These are phyloP conservation scores for Rousettus madagascariensis DNA, from an alignment of 2,797 vertebrate genomes.

Conservation along the genomic window DNA sequence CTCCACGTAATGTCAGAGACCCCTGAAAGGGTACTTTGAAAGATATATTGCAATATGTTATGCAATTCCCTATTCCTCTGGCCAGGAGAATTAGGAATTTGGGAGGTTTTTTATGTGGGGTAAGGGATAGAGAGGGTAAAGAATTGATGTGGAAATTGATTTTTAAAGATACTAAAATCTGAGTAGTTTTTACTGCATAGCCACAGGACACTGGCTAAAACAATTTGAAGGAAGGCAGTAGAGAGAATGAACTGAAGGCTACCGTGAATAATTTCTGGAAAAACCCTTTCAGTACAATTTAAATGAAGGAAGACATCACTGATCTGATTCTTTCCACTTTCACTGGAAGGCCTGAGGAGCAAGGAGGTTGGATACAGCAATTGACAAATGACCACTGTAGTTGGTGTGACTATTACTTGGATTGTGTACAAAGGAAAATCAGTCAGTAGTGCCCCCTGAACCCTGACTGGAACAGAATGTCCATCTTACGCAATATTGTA, in stretches of 20 bases:
- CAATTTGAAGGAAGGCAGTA: constrained; percentile 57
- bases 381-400: neutral
- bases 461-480: neutral
- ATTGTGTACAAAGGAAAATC: neutral
- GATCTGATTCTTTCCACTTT: constrained; percentile 16
- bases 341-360: neutral
- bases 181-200: constrained; percentile 61
- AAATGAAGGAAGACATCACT: neutral
- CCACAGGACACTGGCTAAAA: constrained; percentile 57
- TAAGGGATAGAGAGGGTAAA: constrained; percentile 55
- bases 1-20: constrained; percentile 61
- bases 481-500: neutral
- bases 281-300: constrained; percentile 27
- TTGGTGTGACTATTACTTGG: neutral
- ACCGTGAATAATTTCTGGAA: neutral
- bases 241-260: neutral
- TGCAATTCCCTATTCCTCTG: constrained; percentile 63
- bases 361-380: neutral
- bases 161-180: constrained; percentile 69
- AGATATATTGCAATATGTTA: constrained; percentile 76
- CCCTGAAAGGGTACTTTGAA: constrained; percentile 62
- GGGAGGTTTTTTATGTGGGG: constrained; percentile 63
- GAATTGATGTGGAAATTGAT: constrained; percentile 71
- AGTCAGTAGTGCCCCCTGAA: neutral
- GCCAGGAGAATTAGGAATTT: constrained; percentile 71